Base-by-base conservation (phyloP, 2,888 invertebrate genomes). In the Meloe dianella region DNA sequence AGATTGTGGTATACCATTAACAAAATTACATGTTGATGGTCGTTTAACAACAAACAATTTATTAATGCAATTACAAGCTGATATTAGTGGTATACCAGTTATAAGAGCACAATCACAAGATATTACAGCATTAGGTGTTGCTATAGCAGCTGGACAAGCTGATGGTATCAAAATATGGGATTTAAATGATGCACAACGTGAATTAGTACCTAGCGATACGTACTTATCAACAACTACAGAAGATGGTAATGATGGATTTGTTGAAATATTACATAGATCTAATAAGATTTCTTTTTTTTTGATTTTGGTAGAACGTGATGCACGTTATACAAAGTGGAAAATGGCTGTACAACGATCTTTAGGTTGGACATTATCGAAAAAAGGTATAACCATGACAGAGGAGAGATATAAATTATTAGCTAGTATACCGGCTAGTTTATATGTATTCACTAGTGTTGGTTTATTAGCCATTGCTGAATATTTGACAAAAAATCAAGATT, bases 1-100 rank as follows among this genome's bases (percentile, higher is more conserved):
- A 84, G 97, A 98, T 85, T 95, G 95, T 78, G 95, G 95, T n/a
- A 84, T 93, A 80, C 90, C 92, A 0, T 84, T 97, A 22, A 87
- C 89, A 0, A 92, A 93, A 76, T 85, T 98, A 0, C 91, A 96
- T 82, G 96, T 97, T 0, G 98, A 99, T 81, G 99, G 99, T 0
- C 93, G 92, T 76, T 92, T 99, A 92, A 93, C 96, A 0, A 89
- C 89, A 7, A 98, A 98, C 81, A 90, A 91, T 78, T 86, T 97
- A 3, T 87, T 99, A 57, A 96, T 98, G 94, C 98, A 99, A 82
- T 81, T 98, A 61, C 98, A 98, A 83, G 95, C 98, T 0, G 98
- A 99, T 82, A 87, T 98, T 14, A 89, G 92, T 60, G 98, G 98
- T 0, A 91, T 97, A 73, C 92, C 95, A 68, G 95, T 98, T 35